Evolutionary conservation across 2,888 invertebrate genomes (phyloP).

Genomic region (Papilio elwesi): DNA sequence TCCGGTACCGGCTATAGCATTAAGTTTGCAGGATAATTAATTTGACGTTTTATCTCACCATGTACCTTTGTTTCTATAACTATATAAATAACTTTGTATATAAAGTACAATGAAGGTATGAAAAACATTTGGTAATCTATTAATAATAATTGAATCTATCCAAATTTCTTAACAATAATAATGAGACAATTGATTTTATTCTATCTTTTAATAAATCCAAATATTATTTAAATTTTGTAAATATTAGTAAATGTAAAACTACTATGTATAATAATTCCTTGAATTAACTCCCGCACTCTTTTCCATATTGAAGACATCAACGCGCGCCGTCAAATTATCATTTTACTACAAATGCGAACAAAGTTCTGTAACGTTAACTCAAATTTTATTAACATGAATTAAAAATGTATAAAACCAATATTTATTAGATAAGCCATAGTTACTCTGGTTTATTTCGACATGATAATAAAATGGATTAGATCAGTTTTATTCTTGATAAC

Average conservation of each 20-base stretch:
- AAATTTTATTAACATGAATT: background rate
- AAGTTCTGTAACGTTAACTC: background rate
- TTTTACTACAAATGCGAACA: background rate
- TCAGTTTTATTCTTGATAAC: too few species aligned
- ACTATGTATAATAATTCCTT: constrained; percentile 55
- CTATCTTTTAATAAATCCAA: background rate
- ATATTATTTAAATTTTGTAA: background rate
- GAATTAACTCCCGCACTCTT: constrained; percentile 54
- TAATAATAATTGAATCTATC: too few species aligned
- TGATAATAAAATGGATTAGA: too few species aligned
- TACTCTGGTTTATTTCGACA: too few species aligned
- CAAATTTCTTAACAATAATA: background rate
- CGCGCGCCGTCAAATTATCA: constrained; percentile 56
- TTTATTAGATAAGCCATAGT: too few species aligned
- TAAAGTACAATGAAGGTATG: too few species aligned
- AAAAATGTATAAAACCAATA: background rate
- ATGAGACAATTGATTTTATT: background rate
- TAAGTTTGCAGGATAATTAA: constrained; percentile 68
- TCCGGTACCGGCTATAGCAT: constrained; percentile 61
- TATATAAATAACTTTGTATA: too few species aligned
- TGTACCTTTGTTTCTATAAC: background rate
- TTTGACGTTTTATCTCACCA: background rate
- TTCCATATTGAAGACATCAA: constrained; percentile 75
- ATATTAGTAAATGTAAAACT: constrained; percentile 32
- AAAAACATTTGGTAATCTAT: too few species aligned